Evolutionary conservation across 2,797 vertebrate genomes (phyloP).

Genomic region (Darevskia nairensis): DNA sequence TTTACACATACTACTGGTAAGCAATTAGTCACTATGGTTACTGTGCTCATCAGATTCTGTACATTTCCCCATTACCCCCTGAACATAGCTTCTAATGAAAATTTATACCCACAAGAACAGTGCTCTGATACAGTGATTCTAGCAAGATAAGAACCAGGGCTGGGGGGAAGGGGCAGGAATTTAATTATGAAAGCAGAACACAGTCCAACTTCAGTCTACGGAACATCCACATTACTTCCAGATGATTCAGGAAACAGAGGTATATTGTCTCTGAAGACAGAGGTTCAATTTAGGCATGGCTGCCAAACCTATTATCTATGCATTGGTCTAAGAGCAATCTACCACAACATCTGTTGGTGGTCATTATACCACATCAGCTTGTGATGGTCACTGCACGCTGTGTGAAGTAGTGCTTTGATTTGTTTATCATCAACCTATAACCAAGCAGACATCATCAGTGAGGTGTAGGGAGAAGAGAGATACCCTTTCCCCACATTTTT

Average conservation of each 20-base stretch:
- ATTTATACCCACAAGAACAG: neutral
- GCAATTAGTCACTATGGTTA: constrained; percentile 12
- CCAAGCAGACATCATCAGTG: neutral
- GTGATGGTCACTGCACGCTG: neutral
- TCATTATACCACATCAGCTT: neutral
- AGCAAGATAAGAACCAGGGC: constrained; percentile 9
- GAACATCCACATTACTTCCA: neutral
- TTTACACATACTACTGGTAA: constrained; percentile 7
- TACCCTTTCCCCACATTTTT: neutral
- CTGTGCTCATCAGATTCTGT: neutral
- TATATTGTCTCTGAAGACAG: neutral
- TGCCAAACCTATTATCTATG: neutral
- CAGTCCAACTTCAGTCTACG: neutral
- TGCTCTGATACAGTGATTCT: neutral
- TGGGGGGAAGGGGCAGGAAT: neutral
- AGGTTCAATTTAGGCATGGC: neutral
- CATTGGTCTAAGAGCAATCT: neutral
- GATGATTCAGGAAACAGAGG: neutral
- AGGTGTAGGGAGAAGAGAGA: too few species aligned
- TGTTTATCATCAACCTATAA: neutral
- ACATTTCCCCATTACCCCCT: rapidly evolving
- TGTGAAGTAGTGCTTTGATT: neutral
- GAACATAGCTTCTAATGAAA: constrained; percentile 30
- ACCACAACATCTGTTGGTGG: neutral
- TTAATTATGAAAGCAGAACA: constrained; percentile 13